These are phyloP conservation scores for Asbolus verrucosus DNA, from an alignment of 1,140 invertebrate genomes.

Conservation along the genomic window DNA sequence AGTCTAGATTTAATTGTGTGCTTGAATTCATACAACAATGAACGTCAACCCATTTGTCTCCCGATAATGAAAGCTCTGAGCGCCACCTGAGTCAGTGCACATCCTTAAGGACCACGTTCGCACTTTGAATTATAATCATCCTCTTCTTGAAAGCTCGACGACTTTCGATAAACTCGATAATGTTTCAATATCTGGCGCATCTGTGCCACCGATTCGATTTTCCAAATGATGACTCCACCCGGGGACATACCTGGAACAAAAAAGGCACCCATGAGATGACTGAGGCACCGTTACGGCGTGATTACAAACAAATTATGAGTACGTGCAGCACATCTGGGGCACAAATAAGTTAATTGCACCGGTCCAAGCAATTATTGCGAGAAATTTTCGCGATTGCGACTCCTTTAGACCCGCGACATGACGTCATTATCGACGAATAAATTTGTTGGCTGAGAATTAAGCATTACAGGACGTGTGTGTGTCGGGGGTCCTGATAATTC, in stretches of 20 bases:
- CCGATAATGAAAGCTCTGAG: conserved; percentile 29
- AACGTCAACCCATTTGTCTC: conserved; percentile 20
- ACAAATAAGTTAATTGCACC: background rate
- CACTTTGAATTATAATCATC: background rate
- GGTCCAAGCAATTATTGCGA: background rate
- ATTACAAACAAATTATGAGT: no score
- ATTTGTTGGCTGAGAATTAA: conserved; percentile 40
- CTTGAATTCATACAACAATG: conserved; percentile 30
- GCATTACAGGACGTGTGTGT: background rate
- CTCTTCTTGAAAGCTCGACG: background rate
- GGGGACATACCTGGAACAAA: no score
- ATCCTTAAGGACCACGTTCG: background rate
- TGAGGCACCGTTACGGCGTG: no score
- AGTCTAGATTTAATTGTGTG: conserved; percentile 31
- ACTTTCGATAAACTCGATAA: background rate
- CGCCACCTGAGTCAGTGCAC: conserved; percentile 12
- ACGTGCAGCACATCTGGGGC: no score
- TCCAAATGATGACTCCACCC: no score
- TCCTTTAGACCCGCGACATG: conserved; percentile 21
- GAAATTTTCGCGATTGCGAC: background rate
- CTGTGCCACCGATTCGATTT: no score
- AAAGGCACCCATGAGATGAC: no score
- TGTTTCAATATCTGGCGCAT: no score
- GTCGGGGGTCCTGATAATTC: conserved; percentile 38
- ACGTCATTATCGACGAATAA: conserved; percentile 33